These are phyloP conservation scores for Tragelaphus strepsiceros DNA, from an alignment of 2,113 vertebrate genomes.

Conservation along the genomic window DNA sequence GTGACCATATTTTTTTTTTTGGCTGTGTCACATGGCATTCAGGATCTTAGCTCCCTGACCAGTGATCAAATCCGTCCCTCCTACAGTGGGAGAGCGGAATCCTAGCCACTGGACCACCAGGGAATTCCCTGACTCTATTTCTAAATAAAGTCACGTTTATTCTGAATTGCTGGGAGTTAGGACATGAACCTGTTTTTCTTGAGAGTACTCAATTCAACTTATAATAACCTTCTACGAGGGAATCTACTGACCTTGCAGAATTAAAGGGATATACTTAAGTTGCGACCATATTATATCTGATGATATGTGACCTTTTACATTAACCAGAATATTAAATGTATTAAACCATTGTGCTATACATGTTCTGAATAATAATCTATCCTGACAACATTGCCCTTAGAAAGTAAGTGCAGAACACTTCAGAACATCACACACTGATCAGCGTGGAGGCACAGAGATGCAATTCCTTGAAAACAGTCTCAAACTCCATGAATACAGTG, in stretches of 20 bases:
- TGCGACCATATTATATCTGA: background rate
- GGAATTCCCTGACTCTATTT: background rate
- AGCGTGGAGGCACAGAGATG: background rate
- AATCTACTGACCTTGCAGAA: background rate
- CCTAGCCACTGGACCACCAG: background rate
- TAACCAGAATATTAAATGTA: background rate
- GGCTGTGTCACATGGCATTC: too few species aligned
- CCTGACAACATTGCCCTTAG: background rate
- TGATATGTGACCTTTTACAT: background rate
- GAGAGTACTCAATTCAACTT: background rate
- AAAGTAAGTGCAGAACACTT: background rate
- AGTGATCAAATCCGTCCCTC: background rate
- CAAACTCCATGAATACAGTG: background rate
- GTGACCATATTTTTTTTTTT: background rate
- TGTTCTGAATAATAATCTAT: background rate
- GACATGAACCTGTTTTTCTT: background rate
- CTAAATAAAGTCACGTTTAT: background rate
- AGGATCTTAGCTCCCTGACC: background rate
- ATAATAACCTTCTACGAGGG: background rate
- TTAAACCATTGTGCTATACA: background rate
- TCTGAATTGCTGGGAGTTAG: background rate
- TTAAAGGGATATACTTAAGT: background rate
- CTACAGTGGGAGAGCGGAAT: background rate
- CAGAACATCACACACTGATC: background rate
- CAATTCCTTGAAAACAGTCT: slow-evolving; percentile 46